Evolutionary conservation across 2,888 invertebrate species (phyloP), one percentile per base, ranked within the genome.

Genomic region (Tineola bisselliella): DNA sequence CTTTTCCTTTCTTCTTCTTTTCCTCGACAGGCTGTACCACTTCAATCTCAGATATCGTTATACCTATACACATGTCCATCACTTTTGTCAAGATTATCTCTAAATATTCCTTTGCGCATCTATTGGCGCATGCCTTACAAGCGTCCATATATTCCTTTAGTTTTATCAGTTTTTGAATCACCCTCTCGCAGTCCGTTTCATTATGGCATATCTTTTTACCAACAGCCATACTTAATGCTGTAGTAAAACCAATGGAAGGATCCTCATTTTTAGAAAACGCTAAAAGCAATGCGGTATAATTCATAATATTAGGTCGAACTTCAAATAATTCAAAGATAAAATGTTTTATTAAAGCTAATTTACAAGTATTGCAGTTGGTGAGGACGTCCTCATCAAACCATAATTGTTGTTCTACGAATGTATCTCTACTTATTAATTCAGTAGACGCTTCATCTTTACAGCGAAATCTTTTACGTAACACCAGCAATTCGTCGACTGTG

Each of bases 231-330:
- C 88, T 83, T 17, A 91, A 66, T 0, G 90, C 91, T 64, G 87
- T 88, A 0, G 77, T 87, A 60, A 91, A 86, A 0, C 91, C 91
- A 65, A 81, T 74, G 5, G 84, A 73, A 0, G 89, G 87, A 67
- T 89, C 76, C 15, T 68, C 63, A 66, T 81, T 88, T 76, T 91
- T 91, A 68, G 91, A 91, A 66, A 91, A 90, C 17, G 88, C 88
- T 63, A 92, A 70, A 33, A 92, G 72, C 67, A 92, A 78, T 5
- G 89, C 89, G 0, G 90, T 88, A 70, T 92, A 92, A 68, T 91
- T 91, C 65, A 90, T 81, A 43, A 75, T 66, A 63, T 88, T 71
- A 62, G 79, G 69, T 52, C 77, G 70, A 0, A 81, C 76, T 70
- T 84, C 79, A 69, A 84, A 92, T 67, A 91, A 75, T 65, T 88